These are phyloP conservation scores for Bufo gargarizans DNA, from an alignment of 2,113 vertebrate genomes.

Conservation along the genomic window DNA sequence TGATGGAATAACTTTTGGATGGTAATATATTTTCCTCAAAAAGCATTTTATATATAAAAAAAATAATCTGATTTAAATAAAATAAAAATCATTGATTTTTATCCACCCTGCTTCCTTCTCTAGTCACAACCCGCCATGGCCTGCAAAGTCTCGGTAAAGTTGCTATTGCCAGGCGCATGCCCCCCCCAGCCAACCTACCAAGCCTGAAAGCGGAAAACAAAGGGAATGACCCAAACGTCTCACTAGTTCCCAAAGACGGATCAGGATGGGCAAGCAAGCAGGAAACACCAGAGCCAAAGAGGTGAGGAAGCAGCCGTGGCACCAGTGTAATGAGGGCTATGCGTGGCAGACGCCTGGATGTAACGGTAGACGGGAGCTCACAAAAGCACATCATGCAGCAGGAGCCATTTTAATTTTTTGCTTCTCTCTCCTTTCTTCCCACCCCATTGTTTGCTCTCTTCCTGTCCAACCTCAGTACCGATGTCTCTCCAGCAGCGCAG, in stretches of 20 bases:
- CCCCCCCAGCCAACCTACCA: constrained; percentile 92
- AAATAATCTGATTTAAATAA: no score
- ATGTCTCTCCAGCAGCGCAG: constrained; percentile 90
- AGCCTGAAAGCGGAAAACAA: constrained; percentile 97
- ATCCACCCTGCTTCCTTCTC: background rate
- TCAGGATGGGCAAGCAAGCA: constrained; percentile 99
- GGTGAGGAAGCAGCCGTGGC: constrained; percentile 66
- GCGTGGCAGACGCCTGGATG: no score
- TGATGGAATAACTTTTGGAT: no score
- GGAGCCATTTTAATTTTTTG: background rate
- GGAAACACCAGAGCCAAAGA: constrained; percentile 95
- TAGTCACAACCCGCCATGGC: constrained; percentile 94
- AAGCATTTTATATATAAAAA: no score
- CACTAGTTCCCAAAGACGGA: constrained; percentile 95
- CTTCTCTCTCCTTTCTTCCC: background rate
- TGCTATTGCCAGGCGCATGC: constrained; percentile 93
- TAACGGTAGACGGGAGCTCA: no score
- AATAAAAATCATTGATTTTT: no score
- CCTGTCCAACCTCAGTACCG: constrained; percentile 78
- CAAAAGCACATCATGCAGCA: no score
- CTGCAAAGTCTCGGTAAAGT: constrained; percentile 97
- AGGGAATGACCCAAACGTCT: constrained; percentile 96
- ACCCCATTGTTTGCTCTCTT: background rate
- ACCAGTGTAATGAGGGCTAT: background rate
- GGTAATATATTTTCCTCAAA: no score